Percentiles rank a stretch among this genome's conserved stretches.
These are phyloP conservation scores for Agelas oroides DNA, from an alignment of 37 sponge, comb jelly and placozoan genomes.

Conservation along the genomic window DNA sequence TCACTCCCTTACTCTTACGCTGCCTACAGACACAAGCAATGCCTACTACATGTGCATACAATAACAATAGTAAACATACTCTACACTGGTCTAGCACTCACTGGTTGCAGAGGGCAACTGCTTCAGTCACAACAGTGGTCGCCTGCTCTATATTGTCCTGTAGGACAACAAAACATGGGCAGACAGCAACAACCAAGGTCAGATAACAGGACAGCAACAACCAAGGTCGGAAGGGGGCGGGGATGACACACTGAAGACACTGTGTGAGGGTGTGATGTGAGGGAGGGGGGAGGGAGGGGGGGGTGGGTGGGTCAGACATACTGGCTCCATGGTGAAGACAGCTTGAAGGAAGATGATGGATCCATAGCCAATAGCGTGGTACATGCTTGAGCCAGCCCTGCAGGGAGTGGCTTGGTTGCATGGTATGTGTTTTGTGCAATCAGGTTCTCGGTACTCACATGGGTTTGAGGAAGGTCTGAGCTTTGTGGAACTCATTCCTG, in stretches of 20 bases:
- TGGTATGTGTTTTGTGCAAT: no score
- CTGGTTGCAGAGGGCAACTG: conserved; percentile 53
- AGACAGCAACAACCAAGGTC: not conserved
- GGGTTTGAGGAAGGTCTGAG: conserved; percentile 57
- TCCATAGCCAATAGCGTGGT: conserved; percentile 60
- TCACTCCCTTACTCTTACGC: not conserved
- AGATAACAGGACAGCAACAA: not conserved
- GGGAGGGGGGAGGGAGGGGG: not conserved
- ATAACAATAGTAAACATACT: no score
- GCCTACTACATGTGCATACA: no score
- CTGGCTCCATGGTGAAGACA: conserved; percentile 77
- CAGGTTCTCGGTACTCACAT: conserved; percentile 24
- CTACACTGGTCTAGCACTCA: not conserved
- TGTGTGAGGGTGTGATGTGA: not conserved
- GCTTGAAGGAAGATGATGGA: conserved; percentile 73
- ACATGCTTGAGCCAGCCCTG: conserved; percentile 74
- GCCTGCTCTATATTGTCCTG: conserved; percentile 73
- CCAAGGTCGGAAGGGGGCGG: not conserved
- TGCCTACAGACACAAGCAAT: not conserved
- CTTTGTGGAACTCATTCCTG: conserved; percentile 60
- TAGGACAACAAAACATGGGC: no score
- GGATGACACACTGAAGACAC: no score
- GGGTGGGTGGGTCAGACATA: not conserved
- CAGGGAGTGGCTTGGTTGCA: not conserved
- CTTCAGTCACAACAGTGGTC: conserved; percentile 3